phyloP scores from a whole-genome alignment of 1,140 invertebrate species.

The Drosophila willistoni region DNA sequence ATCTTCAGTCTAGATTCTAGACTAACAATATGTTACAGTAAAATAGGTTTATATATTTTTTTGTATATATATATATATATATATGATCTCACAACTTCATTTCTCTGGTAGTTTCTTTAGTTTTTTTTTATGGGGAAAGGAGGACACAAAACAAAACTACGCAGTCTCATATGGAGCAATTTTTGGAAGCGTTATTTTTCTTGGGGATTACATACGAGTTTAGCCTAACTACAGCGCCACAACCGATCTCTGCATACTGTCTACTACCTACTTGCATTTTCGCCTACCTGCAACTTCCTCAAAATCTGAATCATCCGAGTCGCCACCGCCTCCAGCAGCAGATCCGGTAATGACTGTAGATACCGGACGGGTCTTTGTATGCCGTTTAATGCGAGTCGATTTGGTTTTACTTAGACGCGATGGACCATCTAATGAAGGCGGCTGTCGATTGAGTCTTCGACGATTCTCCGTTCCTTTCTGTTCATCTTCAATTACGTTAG shows the following conservation, averaged over 20 bases:
- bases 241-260: constrained; percentile 12
- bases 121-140: not conserved
- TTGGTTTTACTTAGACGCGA: constrained; percentile 75
- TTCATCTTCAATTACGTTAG: constrained; percentile 40
- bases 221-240: constrained; percentile 23
- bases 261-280: constrained; percentile 76
- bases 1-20: constrained; percentile 50
- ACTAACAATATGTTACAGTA: constrained; percentile 61
- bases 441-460: constrained; percentile 21
- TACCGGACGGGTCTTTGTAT: constrained; percentile 72
- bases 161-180: constrained; percentile 78
- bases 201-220: constrained; percentile 9
- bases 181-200: constrained; percentile 60
- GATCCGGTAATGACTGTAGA: constrained; percentile 53
- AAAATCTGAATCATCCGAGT: constrained; percentile 87
- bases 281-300: constrained; percentile 86
- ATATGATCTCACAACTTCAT: constrained; percentile 33
- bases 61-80: constrained; percentile 40
- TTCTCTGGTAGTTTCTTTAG: constrained; percentile 29
- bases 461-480: constrained; percentile 35
- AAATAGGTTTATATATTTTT: constrained; percentile 46
- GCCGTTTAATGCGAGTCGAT: constrained; percentile 73
- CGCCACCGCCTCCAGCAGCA: constrained; percentile 75
- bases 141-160: constrained; percentile 57
- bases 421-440: constrained; percentile 52